Percentiles rank a stretch among this genome's conserved stretches.
Evolutionary conservation across 2,888 invertebrate genomes (phyloP).

Genomic region (Ichneumoninae sp.): DNA sequence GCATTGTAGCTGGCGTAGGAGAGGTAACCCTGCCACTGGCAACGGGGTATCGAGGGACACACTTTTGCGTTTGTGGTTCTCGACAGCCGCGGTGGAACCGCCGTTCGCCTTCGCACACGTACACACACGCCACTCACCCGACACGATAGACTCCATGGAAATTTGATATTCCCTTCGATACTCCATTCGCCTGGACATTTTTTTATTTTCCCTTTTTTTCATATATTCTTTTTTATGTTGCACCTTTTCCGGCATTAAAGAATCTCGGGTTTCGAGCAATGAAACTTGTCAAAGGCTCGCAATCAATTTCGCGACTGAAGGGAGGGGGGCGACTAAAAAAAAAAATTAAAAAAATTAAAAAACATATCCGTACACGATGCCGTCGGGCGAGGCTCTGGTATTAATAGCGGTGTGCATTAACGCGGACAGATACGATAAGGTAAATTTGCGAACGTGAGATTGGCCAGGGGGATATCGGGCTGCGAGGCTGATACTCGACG

Average conservation of each 20-base stretch:
- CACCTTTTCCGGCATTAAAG: slow-evolving; percentile 19
- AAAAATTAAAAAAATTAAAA: background rate
- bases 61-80: slow-evolving; percentile 60
- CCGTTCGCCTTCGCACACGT: slow-evolving; percentile 47
- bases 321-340: background rate
- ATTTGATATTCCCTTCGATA: slow-evolving; percentile 60
- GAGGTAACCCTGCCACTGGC: slow-evolving; percentile 9
- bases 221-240: background rate
- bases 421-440: slow-evolving; percentile 23
- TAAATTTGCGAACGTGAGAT: slow-evolving; percentile 43
- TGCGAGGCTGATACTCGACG: slow-evolving; percentile 35
- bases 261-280: slow-evolving; percentile 17
- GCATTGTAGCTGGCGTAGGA: background rate
- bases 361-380: background rate
- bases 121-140: slow-evolving; percentile 41
- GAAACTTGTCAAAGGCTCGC: slow-evolving; percentile 6
- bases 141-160: slow-evolving; percentile 59
- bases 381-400: background rate
- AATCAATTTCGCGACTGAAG: slow-evolving; percentile 9
- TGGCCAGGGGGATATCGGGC: slow-evolving; percentile 36
- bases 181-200: background rate
- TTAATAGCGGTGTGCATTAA: slow-evolving; percentile 11
- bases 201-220: background rate
- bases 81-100: slow-evolving; percentile 54
- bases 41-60: slow-evolving; percentile 26